phyloP scores from a whole-genome alignment of 2,797 vertebrate genomes.

The Enteromius afrohamiltoni region DNA sequence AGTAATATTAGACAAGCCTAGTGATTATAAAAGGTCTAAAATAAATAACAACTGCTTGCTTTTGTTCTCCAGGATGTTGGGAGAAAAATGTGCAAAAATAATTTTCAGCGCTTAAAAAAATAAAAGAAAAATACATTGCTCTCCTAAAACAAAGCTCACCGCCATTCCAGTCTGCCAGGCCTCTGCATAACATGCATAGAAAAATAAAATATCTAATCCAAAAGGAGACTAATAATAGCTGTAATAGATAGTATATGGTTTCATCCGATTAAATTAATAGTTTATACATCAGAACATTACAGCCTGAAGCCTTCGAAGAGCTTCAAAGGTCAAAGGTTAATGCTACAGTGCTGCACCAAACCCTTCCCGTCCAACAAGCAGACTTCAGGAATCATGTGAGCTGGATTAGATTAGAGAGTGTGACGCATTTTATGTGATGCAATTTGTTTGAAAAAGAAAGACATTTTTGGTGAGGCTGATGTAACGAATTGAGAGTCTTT shows the following conservation, averaged over 20 bases:
- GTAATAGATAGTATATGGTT: conserved; percentile 74
- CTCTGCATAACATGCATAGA: conserved; percentile 70
- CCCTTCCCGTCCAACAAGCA: conserved; percentile 53
- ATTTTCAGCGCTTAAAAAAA: conserved; percentile 51
- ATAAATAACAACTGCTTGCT: conserved; percentile 53
- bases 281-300: conserved; percentile 79
- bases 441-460: not conserved
- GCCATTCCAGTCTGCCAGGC: conserved; percentile 78
- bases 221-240: conserved; percentile 64
- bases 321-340: conserved; percentile 67
- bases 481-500: not conserved
- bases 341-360: conserved; percentile 75
- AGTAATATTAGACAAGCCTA: conserved; percentile 1
- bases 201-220: conserved; percentile 75
- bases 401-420: conserved; percentile 33
- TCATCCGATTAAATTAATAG: conserved; percentile 81
- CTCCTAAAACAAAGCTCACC: conserved; percentile 59
- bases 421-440: not conserved
- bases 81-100: conserved; percentile 38
- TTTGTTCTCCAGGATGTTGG: conserved; percentile 35
- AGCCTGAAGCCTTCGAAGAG: conserved; percentile 59
- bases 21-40: conserved; percentile 24
- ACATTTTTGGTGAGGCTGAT: not conserved
- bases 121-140: conserved; percentile 49
- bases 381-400: conserved; percentile 34